Evolutionary conservation across 2,888 invertebrate species (phyloP).

Genomic region (Rhingia rostrata): DNA sequence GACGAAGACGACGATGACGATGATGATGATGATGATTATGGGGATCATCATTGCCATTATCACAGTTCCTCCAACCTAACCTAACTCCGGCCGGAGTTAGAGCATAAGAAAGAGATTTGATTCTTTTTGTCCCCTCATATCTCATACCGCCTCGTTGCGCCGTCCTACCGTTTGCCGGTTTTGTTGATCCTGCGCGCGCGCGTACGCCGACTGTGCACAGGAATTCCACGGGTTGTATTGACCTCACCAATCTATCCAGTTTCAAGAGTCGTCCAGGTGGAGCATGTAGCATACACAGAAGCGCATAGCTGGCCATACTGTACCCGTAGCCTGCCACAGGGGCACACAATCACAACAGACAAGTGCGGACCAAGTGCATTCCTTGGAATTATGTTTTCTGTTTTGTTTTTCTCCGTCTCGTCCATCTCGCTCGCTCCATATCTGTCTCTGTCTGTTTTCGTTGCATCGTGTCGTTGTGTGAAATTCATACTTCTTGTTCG

Average conservation of each 20-base stretch:
- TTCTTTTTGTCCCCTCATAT: constrained; percentile 14
- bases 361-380: constrained; percentile 73
- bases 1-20: constrained; percentile 16
- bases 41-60: constrained; percentile 61
- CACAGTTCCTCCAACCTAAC: constrained; percentile 47
- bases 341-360: constrained; percentile 55
- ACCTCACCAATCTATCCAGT: constrained; percentile 74
- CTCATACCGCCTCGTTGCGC: constrained; percentile 15
- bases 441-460: constrained; percentile 22
- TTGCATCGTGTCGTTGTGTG: constrained; percentile 35
- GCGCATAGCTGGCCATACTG: constrained; percentile 70
- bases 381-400: constrained; percentile 51
- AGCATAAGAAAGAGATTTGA: constrained; percentile 31
- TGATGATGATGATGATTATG: constrained; percentile 42
- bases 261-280: constrained; percentile 63
- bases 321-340: constrained; percentile 38
- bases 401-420: constrained; percentile 14
- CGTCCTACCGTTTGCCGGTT: constrained; percentile 55
- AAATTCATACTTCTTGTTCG: constrained; percentile 52
- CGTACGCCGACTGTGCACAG: constrained; percentile 25
- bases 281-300: constrained; percentile 67
- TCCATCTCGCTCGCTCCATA: background rate
- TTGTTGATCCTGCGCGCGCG: constrained; percentile 48
- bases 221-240: constrained; percentile 78
- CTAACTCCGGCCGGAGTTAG: constrained; percentile 43